These are phyloP conservation scores for Drymonia ruficornis DNA, from an alignment of 2,888 invertebrate species.

Conservation along the genomic window DNA sequence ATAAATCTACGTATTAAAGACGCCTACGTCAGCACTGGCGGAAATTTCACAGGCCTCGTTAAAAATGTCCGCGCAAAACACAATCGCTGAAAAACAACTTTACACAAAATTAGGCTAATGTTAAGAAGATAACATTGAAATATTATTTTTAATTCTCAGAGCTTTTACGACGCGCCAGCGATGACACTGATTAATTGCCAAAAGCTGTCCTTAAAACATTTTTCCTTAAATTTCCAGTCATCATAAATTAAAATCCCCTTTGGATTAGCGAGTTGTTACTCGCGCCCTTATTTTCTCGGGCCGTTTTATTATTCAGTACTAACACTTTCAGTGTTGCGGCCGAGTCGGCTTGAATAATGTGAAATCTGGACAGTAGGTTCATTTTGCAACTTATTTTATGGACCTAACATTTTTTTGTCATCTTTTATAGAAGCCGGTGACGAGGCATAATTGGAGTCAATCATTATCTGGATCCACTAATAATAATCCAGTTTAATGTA, in stretches of 20 bases:
- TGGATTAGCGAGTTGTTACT: slow-evolving; percentile 6
- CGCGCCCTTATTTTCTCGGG: slow-evolving; percentile 3
- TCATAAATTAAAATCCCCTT: slow-evolving; percentile 23
- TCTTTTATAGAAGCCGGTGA: too few relatives aligned
- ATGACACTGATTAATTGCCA: slow-evolving; percentile 23
- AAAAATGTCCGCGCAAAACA: not conserved
- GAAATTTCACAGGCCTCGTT: not conserved
- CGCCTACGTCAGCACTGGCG: not conserved
- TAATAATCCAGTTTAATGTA: too few relatives aligned
- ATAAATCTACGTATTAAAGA: too few relatives aligned
- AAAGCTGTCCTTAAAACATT: slow-evolving; percentile 15
- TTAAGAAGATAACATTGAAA: slow-evolving; percentile 6
- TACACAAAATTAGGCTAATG: slow-evolving; percentile 7
- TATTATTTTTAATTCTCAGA: slow-evolving; percentile 5
- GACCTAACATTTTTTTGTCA: too few relatives aligned
- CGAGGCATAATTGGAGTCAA: too few relatives aligned
- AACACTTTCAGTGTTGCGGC: not conserved
- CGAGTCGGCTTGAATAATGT: too few relatives aligned
- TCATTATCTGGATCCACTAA: too few relatives aligned
- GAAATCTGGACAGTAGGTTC: too few relatives aligned
- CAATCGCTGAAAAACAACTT: not conserved
- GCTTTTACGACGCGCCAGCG: not conserved
- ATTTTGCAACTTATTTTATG: too few relatives aligned
- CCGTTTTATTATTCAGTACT: not conserved
- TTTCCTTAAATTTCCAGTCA: slow-evolving; percentile 13